These are phyloP conservation scores for Leptinotarsa lineolata DNA, from an alignment of 1,140 invertebrate species.

Conservation along the genomic window DNA sequence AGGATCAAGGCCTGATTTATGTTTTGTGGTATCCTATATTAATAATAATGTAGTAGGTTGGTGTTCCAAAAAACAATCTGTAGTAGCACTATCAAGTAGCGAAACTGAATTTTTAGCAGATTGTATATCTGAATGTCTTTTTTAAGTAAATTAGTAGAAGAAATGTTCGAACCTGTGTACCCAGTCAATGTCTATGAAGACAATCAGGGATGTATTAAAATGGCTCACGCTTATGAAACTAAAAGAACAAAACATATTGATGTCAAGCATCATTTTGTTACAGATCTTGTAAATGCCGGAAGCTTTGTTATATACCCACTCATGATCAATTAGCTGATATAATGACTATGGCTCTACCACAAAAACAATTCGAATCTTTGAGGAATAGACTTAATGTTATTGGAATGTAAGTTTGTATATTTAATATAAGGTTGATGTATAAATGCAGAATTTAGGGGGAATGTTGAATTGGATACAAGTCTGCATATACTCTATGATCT, in stretches of 20 bases:
- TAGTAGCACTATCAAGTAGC: slow-evolving; percentile 41
- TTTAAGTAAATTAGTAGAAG: neutral
- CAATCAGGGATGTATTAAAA: slow-evolving; percentile 28
- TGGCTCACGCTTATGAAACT: slow-evolving; percentile 19
- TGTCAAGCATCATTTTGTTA: slow-evolving; percentile 43
- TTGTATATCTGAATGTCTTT: neutral
- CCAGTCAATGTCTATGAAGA: slow-evolving; percentile 7
- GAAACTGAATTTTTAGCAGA: slow-evolving; percentile 29
- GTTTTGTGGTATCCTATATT: slow-evolving; percentile 26
- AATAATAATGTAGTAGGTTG: slow-evolving; percentile 37
- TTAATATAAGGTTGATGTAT: neutral
- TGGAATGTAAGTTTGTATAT: too few species aligned
- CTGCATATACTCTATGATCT: too few species aligned
- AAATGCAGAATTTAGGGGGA: slow-evolving; percentile 19
- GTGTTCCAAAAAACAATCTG: slow-evolving; percentile 40
- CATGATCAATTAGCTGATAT: slow-evolving; percentile 36
- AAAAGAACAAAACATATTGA: slow-evolving; percentile 47
- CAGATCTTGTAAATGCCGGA: slow-evolving; percentile 34
- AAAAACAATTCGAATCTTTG: slow-evolving; percentile 1
- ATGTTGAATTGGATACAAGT: neutral
- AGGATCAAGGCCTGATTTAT: slow-evolving; percentile 31
- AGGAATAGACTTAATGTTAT: slow-evolving; percentile 14
- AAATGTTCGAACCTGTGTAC: neutral
- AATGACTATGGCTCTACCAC: slow-evolving; percentile 13
- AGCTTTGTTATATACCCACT: slow-evolving; percentile 38